These are phyloP conservation scores for Drosophila kokeensis DNA, from an alignment of 2,888 invertebrate genomes.

Conservation along the genomic window DNA sequence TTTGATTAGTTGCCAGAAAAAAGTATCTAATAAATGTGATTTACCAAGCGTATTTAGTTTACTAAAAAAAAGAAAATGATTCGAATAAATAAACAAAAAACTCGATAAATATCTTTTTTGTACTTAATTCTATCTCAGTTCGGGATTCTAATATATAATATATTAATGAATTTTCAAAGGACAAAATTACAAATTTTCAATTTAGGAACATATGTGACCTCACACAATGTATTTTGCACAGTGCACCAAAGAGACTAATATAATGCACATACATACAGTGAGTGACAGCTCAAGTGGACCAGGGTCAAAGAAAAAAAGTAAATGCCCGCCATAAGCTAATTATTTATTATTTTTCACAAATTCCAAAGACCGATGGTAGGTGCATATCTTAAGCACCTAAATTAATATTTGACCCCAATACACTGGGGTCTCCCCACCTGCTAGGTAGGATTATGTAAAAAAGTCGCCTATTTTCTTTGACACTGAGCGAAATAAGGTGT, in stretches of 20 bases:
- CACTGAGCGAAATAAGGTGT: too few relatives aligned
- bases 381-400: too few relatives aligned
- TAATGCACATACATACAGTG: not conserved
- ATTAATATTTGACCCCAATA: too few relatives aligned
- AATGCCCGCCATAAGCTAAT: too few relatives aligned
- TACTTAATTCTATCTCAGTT: not conserved
- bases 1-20: not conserved
- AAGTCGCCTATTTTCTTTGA: too few relatives aligned
- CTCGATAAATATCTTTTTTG: not conserved
- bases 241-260: not conserved
- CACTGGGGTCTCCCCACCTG: too few relatives aligned
- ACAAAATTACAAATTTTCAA: not conserved
- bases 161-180: not conserved
- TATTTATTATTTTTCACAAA: too few relatives aligned
- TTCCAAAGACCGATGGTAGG: too few relatives aligned
- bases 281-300: too few relatives aligned
- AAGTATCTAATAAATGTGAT: slow-evolving; percentile 3
- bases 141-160: not conserved
- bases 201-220: not conserved
- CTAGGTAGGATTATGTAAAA: too few relatives aligned
- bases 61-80: not conserved
- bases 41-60: not conserved
- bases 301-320: too few relatives aligned
- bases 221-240: not conserved
- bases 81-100: not conserved